Conservation (phyloP, 2,797 vertebrate species). For the Lepilemur septentrionalis region DNA sequence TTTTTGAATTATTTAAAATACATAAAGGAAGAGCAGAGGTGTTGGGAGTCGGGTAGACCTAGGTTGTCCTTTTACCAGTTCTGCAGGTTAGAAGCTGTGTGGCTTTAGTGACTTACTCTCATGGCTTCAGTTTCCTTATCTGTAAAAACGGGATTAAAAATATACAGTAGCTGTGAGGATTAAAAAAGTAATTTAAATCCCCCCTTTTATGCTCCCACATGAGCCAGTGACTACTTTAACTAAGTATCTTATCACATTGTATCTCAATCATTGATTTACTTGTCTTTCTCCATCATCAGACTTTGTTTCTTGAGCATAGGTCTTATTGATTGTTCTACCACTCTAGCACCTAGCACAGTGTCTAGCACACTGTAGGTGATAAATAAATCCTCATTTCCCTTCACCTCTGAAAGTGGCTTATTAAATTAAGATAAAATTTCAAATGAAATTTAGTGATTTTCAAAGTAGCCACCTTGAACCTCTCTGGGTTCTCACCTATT, state of each 20-base stretch:
- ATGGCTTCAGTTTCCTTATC: not conserved
- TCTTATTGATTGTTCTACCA: not conserved
- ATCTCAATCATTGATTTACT: not conserved
- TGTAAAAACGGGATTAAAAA: conserved; percentile 8
- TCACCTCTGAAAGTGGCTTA: not conserved
- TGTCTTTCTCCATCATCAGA: not conserved
- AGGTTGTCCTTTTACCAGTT: not conserved
- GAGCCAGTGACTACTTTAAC: not conserved
- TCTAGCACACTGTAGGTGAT: not conserved
- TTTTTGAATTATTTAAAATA: conserved; percentile 30
- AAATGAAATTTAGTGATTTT: conserved; percentile 37
- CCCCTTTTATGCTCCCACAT: not conserved
- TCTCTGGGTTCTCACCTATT: not conserved
- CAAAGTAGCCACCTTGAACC: not conserved
- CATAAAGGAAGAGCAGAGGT: not conserved
- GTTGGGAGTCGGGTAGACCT: not conserved
- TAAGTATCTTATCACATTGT: not conserved
- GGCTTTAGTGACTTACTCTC: not conserved
- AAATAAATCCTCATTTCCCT: not conserved
- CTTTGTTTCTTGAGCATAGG: not conserved
- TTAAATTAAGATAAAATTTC: conserved; percentile 33
- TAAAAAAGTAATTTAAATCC: not conserved
- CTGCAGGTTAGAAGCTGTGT: not conserved
- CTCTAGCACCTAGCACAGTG: not conserved
- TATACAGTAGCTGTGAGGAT: not conserved